Base-by-base conservation (phyloP, 2,888 invertebrate species). In the Sisyra nigra region DNA sequence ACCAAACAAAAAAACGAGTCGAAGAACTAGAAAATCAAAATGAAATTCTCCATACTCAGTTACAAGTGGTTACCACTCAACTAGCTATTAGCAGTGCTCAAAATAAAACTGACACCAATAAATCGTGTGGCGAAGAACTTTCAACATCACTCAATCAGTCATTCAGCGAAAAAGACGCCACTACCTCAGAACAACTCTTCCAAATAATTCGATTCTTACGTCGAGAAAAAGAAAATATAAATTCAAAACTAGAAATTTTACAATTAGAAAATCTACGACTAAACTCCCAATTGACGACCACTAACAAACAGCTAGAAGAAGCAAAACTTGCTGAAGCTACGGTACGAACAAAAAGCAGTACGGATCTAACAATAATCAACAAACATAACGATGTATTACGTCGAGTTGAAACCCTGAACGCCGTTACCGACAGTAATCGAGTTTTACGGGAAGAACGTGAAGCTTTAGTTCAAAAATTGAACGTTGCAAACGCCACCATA, bases 361-460 rank as follows among this genome's bases (percentile, higher is more conserved):
- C 80, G 0, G 72, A 74, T 44, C 72, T 82, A 42, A 76, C 84
- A 2, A 84, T 88, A 3, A 76, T 83, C 1, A 73, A 79, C 18
- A 86, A 82, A 57, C 92, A 93, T 58, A 77, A 85, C 4, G 91
- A 93, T 59, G 73, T 94, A 47, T 63, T 94, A 53, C 73, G 87
- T 42, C 91, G 89, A 67, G 77, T 86, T 3, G 93, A 94, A 65
- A 89, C 88, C 1, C 63, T 93, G 10, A 91, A 92, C 66, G 84
- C 94, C 1, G 74, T 96, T 39, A 84, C 87, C 0, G 96, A 96
- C 57, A 92, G 92, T 53, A 96, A 94, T 60, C 72, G 87, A 55
- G 73, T 86, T 47, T 66, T 96, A 48, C 71, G 93, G 44, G 85
- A 84, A 58, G 94, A 96, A 60, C 76, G 88, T 33, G 86, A 89